These are phyloP conservation scores for Philopotamus ludificatus DNA, from an alignment of 1,140 invertebrate species.

Conservation along the genomic window DNA sequence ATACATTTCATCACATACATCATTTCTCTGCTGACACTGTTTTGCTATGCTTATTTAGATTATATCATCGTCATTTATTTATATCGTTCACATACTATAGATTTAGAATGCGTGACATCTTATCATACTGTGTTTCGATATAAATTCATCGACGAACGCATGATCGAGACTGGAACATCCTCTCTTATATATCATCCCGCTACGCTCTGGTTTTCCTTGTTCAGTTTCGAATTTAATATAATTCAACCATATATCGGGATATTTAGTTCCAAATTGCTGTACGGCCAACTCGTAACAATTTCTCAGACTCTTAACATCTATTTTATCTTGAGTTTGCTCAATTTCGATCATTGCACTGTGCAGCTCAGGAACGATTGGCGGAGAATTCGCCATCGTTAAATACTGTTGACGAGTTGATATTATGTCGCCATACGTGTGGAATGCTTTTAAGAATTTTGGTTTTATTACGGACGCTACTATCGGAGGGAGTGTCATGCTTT, in stretches of 20 bases:
- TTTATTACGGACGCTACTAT: slow-evolving; percentile 51
- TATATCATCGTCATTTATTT: no score
- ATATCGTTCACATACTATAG: no score
- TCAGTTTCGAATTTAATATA: slow-evolving; percentile 60
- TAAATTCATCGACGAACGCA: slow-evolving; percentile 25
- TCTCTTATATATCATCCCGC: slow-evolving; percentile 51
- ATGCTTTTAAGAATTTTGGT: slow-evolving; percentile 55
- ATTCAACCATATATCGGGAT: slow-evolving; percentile 60
- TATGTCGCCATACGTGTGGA: slow-evolving; percentile 47
- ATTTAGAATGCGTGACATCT: no score
- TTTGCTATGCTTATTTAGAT: no score
- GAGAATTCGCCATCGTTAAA: slow-evolving; percentile 45
- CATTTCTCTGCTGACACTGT: no score
- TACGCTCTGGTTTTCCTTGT: slow-evolving; percentile 50
- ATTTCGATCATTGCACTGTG: slow-evolving; percentile 57
- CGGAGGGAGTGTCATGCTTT: slow-evolving; percentile 46
- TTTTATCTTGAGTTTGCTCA: slow-evolving; percentile 52
- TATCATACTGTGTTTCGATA: slow-evolving; percentile 30
- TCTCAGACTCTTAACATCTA: slow-evolving; percentile 47
- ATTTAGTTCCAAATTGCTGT: slow-evolving; percentile 55
- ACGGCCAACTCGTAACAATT: slow-evolving; percentile 52
- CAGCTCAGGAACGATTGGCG: slow-evolving; percentile 53
- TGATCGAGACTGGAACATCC: slow-evolving; percentile 46
- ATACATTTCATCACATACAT: no score
- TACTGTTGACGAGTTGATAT: slow-evolving; percentile 51